Evolutionary conservation across 2,888 invertebrate genomes (phyloP).

Genomic region (Monochamus alternatus): DNA sequence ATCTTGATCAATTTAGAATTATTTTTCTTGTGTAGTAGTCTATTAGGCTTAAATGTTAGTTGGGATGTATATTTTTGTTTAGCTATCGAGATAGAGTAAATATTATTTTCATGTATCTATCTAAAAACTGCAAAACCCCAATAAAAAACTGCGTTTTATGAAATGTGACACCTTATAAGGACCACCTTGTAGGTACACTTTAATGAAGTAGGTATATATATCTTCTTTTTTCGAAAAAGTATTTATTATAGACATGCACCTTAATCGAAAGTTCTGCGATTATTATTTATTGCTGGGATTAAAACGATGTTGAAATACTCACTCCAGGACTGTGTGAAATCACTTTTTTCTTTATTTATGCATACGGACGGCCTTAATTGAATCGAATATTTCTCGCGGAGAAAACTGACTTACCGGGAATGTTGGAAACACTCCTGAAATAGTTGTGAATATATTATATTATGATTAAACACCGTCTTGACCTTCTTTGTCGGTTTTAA

Average conservation of each 20-base stretch:
- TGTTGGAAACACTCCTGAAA: slow-evolving; percentile 7
- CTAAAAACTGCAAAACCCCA: no score
- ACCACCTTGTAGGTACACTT: neutral
- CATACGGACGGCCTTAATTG: neutral
- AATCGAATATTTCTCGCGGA: slow-evolving; percentile 2
- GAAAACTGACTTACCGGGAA: slow-evolving; percentile 10
- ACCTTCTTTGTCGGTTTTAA: slow-evolving; percentile 8
- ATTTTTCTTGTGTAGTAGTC: no score
- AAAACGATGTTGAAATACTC: slow-evolving; percentile 1
- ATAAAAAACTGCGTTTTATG: no score
- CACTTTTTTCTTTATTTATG: neutral
- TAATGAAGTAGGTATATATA: neutral
- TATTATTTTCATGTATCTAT: no score
- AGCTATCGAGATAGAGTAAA: no score
- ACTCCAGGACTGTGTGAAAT: neutral
- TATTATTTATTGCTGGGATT: slow-evolving; percentile 4
- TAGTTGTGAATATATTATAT: slow-evolving; percentile 8
- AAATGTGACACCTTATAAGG: no score
- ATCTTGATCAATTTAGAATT: no score
- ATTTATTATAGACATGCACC: neutral
- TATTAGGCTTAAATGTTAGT: no score
- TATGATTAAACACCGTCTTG: slow-evolving; percentile 1
- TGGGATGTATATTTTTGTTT: no score
- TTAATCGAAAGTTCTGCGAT: neutral
- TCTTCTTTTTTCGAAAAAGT: neutral